Percentiles rank a stretch among this genome's conserved stretches.
Evolutionary conservation across 1,140 invertebrate species (phyloP).

Genomic region (Drosophila santomea): DNA sequence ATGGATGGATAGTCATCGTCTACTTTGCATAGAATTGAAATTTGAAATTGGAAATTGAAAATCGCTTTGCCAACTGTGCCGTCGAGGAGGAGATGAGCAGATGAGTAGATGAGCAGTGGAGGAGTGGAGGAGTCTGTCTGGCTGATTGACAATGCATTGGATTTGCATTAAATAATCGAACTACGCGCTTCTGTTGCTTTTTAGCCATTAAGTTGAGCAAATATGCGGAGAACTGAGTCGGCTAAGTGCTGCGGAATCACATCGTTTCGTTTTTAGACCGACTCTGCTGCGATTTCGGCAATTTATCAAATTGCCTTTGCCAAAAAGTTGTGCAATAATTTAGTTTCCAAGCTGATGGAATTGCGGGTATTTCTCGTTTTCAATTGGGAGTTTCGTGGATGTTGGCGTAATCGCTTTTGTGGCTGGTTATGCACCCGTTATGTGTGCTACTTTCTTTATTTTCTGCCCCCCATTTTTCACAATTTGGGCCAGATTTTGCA

Average conservation of each 20-base stretch:
- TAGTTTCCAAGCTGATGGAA: conserved; percentile 19
- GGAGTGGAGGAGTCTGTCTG: conserved; percentile 32
- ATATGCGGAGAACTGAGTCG: conserved; percentile 37
- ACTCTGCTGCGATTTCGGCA: conserved; percentile 19
- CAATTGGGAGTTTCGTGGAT: conserved; percentile 29
- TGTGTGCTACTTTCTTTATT: conserved; percentile 32
- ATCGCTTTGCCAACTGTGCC: conserved; percentile 70
- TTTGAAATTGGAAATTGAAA: conserved; percentile 77
- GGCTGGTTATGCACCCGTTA: conserved; percentile 17
- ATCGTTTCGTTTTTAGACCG: conserved; percentile 9
- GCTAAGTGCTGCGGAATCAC: conserved; percentile 27
- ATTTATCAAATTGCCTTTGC: conserved; percentile 39
- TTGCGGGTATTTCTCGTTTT: conserved; percentile 9
- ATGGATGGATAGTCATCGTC: conserved; percentile 30
- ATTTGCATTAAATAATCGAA: conserved; percentile 81
- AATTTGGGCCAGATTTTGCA: conserved; percentile 15
- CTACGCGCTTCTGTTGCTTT: conserved; percentile 48
- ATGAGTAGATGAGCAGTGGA: conserved; percentile 1
- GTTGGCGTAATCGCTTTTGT: conserved; percentile 65
- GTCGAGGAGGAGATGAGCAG: conserved; percentile 5
- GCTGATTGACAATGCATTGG: conserved; percentile 72
- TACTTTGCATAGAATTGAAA: conserved; percentile 76
- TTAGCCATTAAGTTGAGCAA: conserved; percentile 65
- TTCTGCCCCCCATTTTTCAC: conserved; percentile 26
- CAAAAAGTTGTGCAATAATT: conserved; percentile 37